These are phyloP conservation scores for Hermatobates lingyangjiaoensis DNA, from an alignment of 1,140 invertebrate species.

Conservation along the genomic window DNA sequence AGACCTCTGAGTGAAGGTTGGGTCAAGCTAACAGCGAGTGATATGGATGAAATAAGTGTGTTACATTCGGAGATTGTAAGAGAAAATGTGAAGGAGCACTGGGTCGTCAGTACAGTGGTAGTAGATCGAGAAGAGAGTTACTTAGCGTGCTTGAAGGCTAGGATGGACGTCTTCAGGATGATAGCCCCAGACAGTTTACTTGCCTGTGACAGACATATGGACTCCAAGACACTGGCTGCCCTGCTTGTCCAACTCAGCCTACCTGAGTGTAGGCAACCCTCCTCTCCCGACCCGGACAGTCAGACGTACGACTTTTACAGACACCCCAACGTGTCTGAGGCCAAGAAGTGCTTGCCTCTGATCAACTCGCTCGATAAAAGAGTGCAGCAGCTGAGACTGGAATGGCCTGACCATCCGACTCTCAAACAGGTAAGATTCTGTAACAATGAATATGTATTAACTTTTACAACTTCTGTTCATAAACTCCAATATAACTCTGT, in stretches of 20 bases:
- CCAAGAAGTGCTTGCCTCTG: constrained; percentile 45
- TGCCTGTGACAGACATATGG: constrained; percentile 29
- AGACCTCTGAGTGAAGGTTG: not conserved
- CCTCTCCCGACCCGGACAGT: constrained; percentile 3
- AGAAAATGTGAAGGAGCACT: constrained; percentile 32
- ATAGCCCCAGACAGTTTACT: constrained; percentile 26
- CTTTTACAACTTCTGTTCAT: no score
- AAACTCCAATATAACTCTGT: no score
- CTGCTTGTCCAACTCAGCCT: constrained; percentile 26
- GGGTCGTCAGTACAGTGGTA: constrained; percentile 24
- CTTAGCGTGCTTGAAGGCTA: constrained; percentile 25
- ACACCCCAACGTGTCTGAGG: constrained; percentile 61
- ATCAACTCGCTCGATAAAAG: constrained; percentile 38
- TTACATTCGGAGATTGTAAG: constrained; percentile 39
- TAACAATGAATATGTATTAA: no score
- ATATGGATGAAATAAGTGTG: constrained; percentile 33
- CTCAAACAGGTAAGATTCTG: constrained; percentile 46
- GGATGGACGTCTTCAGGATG: constrained; percentile 35
- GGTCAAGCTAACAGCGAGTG: constrained; percentile 26
- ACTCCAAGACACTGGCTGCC: constrained; percentile 31
- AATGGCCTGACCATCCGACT: constrained; percentile 83
- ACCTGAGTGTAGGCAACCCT: not conserved
- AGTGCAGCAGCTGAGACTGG: constrained; percentile 45
- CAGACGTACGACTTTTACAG: constrained; percentile 60
- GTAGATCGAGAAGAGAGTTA: constrained; percentile 9